Percentiles rank a stretch among this genome's conserved stretches.
Conservation (phyloP, 2,797 vertebrate species). For the Mormyrops boulengeri region DNA sequence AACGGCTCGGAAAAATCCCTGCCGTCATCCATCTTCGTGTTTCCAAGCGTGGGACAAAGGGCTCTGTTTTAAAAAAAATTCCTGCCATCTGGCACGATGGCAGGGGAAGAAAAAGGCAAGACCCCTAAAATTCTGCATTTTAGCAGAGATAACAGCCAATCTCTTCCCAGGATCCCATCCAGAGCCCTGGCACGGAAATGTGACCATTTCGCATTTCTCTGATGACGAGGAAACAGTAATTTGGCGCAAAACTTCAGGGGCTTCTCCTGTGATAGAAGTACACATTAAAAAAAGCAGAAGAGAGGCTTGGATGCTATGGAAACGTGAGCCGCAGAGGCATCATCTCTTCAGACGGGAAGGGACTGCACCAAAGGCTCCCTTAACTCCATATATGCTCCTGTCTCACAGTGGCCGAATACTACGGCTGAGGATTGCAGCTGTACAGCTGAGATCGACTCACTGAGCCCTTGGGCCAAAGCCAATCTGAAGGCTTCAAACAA, state of each 20-base stretch:
- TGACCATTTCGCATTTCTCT: constrained; percentile 51
- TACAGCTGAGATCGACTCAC: neutral
- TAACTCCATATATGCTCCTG: neutral
- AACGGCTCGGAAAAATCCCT: neutral
- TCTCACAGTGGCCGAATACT: neutral
- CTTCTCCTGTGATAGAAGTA: neutral
- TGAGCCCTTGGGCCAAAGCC: neutral
- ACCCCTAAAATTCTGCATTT: neutral
- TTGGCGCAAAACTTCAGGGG: constrained; percentile 45
- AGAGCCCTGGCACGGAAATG: constrained; percentile 28
- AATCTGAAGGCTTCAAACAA: neutral
- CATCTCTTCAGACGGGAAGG: neutral
- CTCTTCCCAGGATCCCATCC: constrained; percentile 52
- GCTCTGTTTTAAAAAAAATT: constrained; percentile 36
- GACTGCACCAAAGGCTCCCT: neutral
- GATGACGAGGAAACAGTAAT: constrained; percentile 54
- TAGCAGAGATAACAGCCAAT: neutral
- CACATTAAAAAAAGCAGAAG: neutral
- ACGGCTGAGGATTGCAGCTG: neutral
- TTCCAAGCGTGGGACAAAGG: neutral
- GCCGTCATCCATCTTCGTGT: neutral
- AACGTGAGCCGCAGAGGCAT: neutral
- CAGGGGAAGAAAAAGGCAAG: constrained; percentile 35
- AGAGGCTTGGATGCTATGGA: neutral
- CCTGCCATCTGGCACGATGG: neutral